Conservation (phyloP, 2,888 invertebrate genomes). For the Coenonympha arcania region DNA sequence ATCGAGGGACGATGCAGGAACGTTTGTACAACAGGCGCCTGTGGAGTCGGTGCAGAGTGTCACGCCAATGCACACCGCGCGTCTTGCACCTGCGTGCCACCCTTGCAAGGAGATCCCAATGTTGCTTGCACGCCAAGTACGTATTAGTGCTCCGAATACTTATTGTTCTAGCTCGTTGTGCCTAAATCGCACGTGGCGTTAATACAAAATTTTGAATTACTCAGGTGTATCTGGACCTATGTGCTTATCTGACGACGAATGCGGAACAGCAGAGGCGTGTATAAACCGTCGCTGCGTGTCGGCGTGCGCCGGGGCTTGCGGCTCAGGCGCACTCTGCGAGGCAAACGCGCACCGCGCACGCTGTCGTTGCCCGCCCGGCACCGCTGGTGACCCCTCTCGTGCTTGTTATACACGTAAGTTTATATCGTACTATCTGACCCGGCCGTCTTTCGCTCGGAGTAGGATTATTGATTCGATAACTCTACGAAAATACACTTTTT, state of each 20-base stretch:
- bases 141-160: not conserved
- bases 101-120: slow-evolving; percentile 86
- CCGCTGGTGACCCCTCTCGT: slow-evolving; percentile 89
- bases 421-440: no score
- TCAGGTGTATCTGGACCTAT: slow-evolving; percentile 71
- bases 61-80: slow-evolving; percentile 83
- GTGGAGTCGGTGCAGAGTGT: slow-evolving; percentile 86
- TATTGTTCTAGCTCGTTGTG: not conserved
- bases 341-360: slow-evolving; percentile 84
- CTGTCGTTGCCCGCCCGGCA: slow-evolving; percentile 88
- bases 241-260: slow-evolving; percentile 83
- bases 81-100: slow-evolving; percentile 82
- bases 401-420: slow-evolving; percentile 89
- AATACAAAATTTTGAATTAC: not conserved
- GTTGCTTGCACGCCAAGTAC: slow-evolving; percentile 78
- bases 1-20: slow-evolving; percentile 82
- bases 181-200: not conserved
- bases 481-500: no score
- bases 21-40: slow-evolving; percentile 81
- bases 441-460: no score
- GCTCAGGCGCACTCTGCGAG: slow-evolving; percentile 84
- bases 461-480: no score
- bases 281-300: slow-evolving; percentile 85
- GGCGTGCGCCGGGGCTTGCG: slow-evolving; percentile 89
- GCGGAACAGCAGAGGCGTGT: slow-evolving; percentile 84